Percentiles rank a stretch among this genome's conserved stretches.
Conservation (phyloP, 2,888 invertebrate genomes). For the Nebria salina region DNA sequence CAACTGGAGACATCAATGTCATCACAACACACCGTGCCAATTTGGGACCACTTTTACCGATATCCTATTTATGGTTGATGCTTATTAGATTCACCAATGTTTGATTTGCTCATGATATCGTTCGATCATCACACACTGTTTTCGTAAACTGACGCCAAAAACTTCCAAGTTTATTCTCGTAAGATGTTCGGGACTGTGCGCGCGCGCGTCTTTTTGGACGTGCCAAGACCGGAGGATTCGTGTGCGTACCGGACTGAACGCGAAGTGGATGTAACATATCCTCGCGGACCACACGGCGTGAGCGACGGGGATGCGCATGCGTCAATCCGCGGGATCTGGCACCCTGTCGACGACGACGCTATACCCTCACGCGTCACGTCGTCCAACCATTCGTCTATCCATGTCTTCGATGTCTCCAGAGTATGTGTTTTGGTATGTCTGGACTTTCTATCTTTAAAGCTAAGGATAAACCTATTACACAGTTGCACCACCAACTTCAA, state of each 20-base stretch:
- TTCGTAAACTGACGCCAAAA: slow-evolving; percentile 6
- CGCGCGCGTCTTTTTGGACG: slow-evolving; percentile 18
- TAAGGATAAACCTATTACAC: not conserved
- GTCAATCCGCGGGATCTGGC: slow-evolving; percentile 6
- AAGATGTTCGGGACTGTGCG: not conserved
- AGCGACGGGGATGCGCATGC: slow-evolving; percentile 10
- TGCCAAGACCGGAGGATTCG: slow-evolving; percentile 15
- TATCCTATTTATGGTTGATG: not conserved
- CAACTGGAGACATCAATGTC: slow-evolving; percentile 2
- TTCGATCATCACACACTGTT: not conserved
- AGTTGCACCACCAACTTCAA: not conserved
- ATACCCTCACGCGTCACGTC: slow-evolving; percentile 7
- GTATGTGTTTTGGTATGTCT: no score
- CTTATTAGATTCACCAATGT: not conserved
- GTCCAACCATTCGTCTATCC: not conserved
- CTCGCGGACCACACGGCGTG: slow-evolving; percentile 17
- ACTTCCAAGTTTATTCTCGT: slow-evolving; percentile 2
- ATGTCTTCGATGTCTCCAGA: not conserved
- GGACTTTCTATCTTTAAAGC: not conserved
- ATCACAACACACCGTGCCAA: slow-evolving; percentile 17
- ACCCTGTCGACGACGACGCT: slow-evolving; percentile 10
- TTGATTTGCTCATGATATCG: not conserved
- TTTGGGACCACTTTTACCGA: not conserved
- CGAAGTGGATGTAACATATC: slow-evolving; percentile 39
- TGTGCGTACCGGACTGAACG: slow-evolving; percentile 31